phyloP scores from a whole-genome alignment of 2,113 vertebrate species.

The Echinops telfairi region DNA sequence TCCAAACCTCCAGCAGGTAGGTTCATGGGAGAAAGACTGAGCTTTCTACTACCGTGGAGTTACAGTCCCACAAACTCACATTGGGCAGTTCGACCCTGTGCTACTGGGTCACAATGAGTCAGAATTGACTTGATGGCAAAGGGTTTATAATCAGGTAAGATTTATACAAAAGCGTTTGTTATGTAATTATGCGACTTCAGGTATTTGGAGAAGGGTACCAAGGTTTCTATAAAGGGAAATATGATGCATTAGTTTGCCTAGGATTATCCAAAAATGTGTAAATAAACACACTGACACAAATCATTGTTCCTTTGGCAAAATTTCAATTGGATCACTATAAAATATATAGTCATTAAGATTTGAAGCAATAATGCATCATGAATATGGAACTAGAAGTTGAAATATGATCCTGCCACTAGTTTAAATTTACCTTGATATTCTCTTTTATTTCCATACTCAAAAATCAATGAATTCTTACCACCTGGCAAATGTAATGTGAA shows the following conservation, averaged over 20 bases:
- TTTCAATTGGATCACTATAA: slow-evolving; percentile 54
- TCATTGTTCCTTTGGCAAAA: slow-evolving; percentile 52
- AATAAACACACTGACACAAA: slow-evolving; percentile 50
- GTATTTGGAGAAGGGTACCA: slow-evolving; percentile 1
- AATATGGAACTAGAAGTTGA: slow-evolving; percentile 70
- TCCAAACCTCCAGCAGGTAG: too few species aligned
- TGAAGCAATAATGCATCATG: slow-evolving; percentile 64
- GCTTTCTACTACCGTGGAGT: too few species aligned
- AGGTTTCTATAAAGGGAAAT: slow-evolving; percentile 43
- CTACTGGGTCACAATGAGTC: too few species aligned
- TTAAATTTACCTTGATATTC: slow-evolving; percentile 60
- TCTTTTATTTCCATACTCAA: slow-evolving; percentile 59
- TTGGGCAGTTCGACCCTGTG: too few species aligned
- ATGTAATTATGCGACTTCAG: background rate
- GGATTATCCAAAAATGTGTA: slow-evolving; percentile 40
- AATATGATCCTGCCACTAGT: slow-evolving; percentile 32
- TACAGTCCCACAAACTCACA: too few species aligned
- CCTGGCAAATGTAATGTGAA: slow-evolving; percentile 31
- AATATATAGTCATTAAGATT: slow-evolving; percentile 63
- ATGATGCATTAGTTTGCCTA: background rate
- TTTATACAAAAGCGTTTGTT: background rate
- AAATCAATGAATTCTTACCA: slow-evolving; percentile 67
- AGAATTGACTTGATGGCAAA: too few species aligned
- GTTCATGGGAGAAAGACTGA: too few species aligned
- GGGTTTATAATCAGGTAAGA: background rate